phyloP scores from a whole-genome alignment of 2,113 vertebrate species.

The Cyprinodon brontotheroides region DNA sequence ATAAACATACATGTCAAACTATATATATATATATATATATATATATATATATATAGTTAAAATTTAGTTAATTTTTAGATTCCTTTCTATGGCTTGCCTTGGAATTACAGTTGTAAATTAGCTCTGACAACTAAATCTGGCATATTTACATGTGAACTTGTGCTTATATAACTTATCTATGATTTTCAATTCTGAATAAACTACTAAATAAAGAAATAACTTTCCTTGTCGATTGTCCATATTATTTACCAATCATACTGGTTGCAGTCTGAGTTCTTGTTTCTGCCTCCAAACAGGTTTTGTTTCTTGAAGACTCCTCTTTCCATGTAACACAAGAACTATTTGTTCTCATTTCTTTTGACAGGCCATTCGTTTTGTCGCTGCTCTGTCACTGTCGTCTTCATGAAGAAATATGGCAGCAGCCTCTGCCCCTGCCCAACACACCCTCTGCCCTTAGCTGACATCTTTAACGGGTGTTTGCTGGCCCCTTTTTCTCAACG shows the following conservation, averaged over 20 bases:
- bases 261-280: slow-evolving; percentile 33
- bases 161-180: too few relatives aligned
- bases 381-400: slow-evolving; percentile 76
- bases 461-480: slow-evolving; percentile 47
- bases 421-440: slow-evolving; percentile 62
- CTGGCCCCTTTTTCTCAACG: slow-evolving; percentile 14
- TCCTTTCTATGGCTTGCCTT: too few relatives aligned
- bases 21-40: too few relatives aligned
- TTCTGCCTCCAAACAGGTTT: slow-evolving; percentile 52
- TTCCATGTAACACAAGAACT: slow-evolving; percentile 70
- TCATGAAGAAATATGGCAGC: slow-evolving; percentile 84
- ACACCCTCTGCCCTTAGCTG: slow-evolving; percentile 63
- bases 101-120: too few relatives aligned
- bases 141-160: too few relatives aligned
- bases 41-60: too few relatives aligned
- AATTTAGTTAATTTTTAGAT: background rate
- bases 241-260: slow-evolving; percentile 29
- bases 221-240: background rate
- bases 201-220: too few relatives aligned
- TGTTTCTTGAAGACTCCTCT: slow-evolving; percentile 77
- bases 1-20: too few relatives aligned
- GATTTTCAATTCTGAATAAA: too few relatives aligned
- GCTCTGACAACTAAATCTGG: too few relatives aligned
- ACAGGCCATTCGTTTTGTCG: slow-evolving; percentile 80
- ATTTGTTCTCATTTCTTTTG: slow-evolving; percentile 82